Base-by-base conservation (phyloP, 2,888 invertebrate genomes). In the Caenorhabditis becei region DNA sequence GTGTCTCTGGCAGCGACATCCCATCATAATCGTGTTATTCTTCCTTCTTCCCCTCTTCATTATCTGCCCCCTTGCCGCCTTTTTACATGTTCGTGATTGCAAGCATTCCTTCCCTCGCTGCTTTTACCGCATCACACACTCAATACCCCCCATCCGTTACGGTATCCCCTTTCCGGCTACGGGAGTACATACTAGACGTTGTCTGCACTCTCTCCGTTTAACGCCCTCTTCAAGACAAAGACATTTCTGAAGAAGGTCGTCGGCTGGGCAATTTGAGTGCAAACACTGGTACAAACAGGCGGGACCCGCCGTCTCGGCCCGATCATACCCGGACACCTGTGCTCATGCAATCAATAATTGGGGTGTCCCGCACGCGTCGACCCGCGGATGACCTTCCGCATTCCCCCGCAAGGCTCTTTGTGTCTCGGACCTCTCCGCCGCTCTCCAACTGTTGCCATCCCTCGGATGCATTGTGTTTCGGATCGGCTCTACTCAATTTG, bases 321-420 rank as follows among this genome's bases (percentile, higher is more conserved):
- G 49, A 58, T 58, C 58, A 58, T 37, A 63, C 51, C 37, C 37
- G 23, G 32, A 26, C 44, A 26, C 62, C 16, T 24, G 26, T n/a
- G 71, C 72, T 72, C 72, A 63, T 63, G 56, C 24, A 41, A 72
- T 72, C 72, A 44, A 61, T 61, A 70, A 63, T 72, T 62, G 37
- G 8, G 14, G 3, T 63, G n/a, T 35, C n/a, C n/a, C 61, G 56
- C 20, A 41, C 18, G n/a, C 54, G 54, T 26, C 10, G 51, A 26
- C 56, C 49, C 44, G 44, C 54, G 67, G 59, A 61, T 75, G 75
- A 75, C 75, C 75, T 75, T 75, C 65, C 58, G 54, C 75, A 61
- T 65, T 41, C 74, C 65, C 16, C 54, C 66, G 66, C 20, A 28
- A 58, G 59, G 75, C 75, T 66, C 63, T 75, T 66, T 67, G 59